A percentile compares a stretch with the other conserved stretches of the same genome.
phyloP scores from a whole-genome alignment of 2,113 vertebrate species.

The Epinephelus lanceolatus region DNA sequence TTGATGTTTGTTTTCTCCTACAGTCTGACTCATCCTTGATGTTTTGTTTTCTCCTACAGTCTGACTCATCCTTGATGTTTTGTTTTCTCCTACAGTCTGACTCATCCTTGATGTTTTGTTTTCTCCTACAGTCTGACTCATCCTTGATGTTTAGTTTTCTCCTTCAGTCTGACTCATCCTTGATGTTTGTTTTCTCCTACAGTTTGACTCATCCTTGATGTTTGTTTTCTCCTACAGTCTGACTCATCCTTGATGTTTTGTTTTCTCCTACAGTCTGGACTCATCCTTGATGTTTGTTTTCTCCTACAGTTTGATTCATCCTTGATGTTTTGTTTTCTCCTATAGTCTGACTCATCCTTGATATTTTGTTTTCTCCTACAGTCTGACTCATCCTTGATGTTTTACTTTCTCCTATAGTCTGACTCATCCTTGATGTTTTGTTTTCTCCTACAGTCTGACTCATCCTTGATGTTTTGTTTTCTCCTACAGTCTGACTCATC shows the following conservation, averaged over 20 bases:
- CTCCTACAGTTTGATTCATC: not conserved
- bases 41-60: not conserved
- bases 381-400: too few relatives aligned
- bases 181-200: too few relatives aligned
- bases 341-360: not conserved
- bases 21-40: not conserved
- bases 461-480: too few relatives aligned
- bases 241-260: not conserved
- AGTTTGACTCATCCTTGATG: not conserved
- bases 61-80: not conserved
- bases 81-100: not conserved
- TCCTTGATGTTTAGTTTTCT: not conserved
- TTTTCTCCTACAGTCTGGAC: not conserved
- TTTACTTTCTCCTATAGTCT: not conserved
- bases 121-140: not conserved
- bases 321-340: not conserved
- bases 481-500: not conserved
- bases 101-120: not conserved
- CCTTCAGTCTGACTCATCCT: not conserved
- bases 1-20: not conserved
- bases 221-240: not conserved
- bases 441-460: not conserved
- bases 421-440: too few relatives aligned
- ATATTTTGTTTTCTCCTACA: not conserved
- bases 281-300: not conserved